A percentile compares a stretch with the other conserved stretches of the same genome.
Conservation (phyloP, 2,113 vertebrate genomes). For the Hippopotamus amphibius region DNA sequence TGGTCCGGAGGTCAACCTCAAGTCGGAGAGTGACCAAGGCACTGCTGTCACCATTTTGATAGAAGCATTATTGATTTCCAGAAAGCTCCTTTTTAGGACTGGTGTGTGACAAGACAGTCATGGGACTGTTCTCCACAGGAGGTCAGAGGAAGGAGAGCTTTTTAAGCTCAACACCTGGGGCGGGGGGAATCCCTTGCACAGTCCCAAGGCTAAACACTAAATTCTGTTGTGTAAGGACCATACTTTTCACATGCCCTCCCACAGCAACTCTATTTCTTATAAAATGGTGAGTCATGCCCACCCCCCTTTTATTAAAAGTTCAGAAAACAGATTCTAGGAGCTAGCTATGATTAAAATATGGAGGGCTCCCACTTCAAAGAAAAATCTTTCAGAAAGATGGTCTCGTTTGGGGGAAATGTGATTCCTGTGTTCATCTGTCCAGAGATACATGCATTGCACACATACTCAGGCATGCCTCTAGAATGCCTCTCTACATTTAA, state of each 20-base stretch:
- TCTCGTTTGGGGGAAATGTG: conserved; percentile 50
- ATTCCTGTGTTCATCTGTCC: not conserved
- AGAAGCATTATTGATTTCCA: not conserved
- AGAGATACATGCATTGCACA: not conserved
- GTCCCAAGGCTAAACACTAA: not conserved
- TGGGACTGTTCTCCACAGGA: not conserved
- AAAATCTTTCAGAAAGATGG: conserved; percentile 29
- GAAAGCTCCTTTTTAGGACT: not conserved
- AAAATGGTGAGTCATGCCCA: not conserved
- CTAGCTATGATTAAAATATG: conserved; percentile 36
- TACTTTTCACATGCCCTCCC: not conserved
- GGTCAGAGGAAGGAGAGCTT: not conserved
- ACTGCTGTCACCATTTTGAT: not conserved
- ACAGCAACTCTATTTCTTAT: not conserved
- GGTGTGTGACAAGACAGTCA: not conserved
- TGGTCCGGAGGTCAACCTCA: conserved; percentile 74
- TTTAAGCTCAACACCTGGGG: not conserved
- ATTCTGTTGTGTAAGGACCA: conserved; percentile 8
- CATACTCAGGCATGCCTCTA: not conserved
- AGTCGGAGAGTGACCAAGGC: conserved; percentile 37
- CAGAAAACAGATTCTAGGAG: conserved; percentile 46
- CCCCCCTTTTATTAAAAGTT: not conserved
- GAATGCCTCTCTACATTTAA: not conserved
- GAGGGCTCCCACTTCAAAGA: not conserved
- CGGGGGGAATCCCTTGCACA: not conserved